Base-by-base conservation (phyloP, 2,113 vertebrate species). In the Grammomys dolichurus region DNA sequence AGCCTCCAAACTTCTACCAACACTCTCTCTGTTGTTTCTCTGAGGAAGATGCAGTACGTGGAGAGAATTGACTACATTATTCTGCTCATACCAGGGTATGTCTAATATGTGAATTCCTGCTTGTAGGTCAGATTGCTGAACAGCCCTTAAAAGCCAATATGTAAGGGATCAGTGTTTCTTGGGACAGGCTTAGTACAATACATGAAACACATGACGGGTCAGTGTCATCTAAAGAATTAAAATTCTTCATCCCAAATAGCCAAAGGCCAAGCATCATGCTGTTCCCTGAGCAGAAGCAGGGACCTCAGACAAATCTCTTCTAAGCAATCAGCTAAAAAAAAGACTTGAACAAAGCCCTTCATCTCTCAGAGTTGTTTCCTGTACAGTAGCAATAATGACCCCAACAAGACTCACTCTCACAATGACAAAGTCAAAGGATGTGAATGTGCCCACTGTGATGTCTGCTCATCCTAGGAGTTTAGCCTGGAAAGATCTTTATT, bases 171-270 rank as follows among this genome's bases (percentile, higher is more conserved):
- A 63, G 48, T 93, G n/a, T 77, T 63, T 73, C 77, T 90, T 90
- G 67, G 60, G 70, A 93, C 94, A 94, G 81, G 22, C 13, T 13
- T 82, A 58, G 40, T 88, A 36, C 67, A 92, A 85, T 90, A 67
- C 43, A 81, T 87, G 91, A 36, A 24, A 81, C 7, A 11, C 31
- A 19, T 7, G 12, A 92, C 36, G 56, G 51, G 1, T 6, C 28
- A 80, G 13, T 14, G 87, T 93, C 73, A 72, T 94, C 43, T 65
- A 22, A 93, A 96, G 72, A 89, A 58, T 81, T 86, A 89, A 97
- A 22, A 54, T 80, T 86, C 58, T 87, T 96, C 33, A 70, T 26
- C 5, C 4, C 13, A 48, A 93, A 7, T 17, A 72, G 14, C 7
- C 63, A 36, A 93, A 92, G 63, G 33, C 77, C n/a, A 91, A 69